Percentiles rank a stretch among this genome's conserved stretches.
Conservation (phyloP, 23 tunicate genomes). For the Corella eumyota region DNA sequence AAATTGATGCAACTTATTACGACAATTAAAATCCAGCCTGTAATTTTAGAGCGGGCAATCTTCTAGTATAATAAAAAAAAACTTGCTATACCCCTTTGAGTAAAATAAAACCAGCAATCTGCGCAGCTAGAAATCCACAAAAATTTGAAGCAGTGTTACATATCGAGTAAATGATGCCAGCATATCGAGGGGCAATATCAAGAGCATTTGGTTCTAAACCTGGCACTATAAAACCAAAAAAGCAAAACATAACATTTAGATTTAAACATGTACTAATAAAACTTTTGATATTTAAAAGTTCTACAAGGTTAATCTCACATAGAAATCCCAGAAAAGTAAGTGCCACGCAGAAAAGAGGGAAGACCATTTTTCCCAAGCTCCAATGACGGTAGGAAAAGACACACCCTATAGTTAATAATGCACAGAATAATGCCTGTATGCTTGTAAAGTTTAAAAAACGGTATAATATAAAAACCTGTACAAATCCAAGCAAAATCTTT, state of each 20-base stretch:
- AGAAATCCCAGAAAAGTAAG: neutral
- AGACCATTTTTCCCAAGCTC: conserved; percentile 70
- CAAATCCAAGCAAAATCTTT: conserved; percentile 47
- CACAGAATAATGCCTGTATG: neutral
- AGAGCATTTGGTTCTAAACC: conserved; percentile 2
- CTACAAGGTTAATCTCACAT: no score
- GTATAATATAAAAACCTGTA: conserved; percentile 26
- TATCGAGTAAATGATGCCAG: conserved; percentile 2
- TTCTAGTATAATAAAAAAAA: no score
- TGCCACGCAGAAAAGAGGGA: conserved; percentile 11
- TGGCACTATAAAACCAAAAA: neutral
- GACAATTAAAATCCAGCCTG: no score
- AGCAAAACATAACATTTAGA: no score
- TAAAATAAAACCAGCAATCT: conserved; percentile 3
- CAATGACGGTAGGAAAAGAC: conserved; percentile 32
- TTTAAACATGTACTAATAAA: no score
- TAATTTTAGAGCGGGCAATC: no score
- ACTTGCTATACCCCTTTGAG: neutral
- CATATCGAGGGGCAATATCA: conserved; percentile 10
- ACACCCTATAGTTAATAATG: conserved; percentile 27
- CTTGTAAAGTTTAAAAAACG: neutral
- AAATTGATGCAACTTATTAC: no score
- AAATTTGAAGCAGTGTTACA: conserved; percentile 1
- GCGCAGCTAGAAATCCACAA: conserved; percentile 11
- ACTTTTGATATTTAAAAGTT: no score